A percentile compares a stretch with the other conserved stretches of the same genome.
Evolutionary conservation across 1,140 invertebrate species (phyloP).

Genomic region (Drosophila novamexicana): DNA sequence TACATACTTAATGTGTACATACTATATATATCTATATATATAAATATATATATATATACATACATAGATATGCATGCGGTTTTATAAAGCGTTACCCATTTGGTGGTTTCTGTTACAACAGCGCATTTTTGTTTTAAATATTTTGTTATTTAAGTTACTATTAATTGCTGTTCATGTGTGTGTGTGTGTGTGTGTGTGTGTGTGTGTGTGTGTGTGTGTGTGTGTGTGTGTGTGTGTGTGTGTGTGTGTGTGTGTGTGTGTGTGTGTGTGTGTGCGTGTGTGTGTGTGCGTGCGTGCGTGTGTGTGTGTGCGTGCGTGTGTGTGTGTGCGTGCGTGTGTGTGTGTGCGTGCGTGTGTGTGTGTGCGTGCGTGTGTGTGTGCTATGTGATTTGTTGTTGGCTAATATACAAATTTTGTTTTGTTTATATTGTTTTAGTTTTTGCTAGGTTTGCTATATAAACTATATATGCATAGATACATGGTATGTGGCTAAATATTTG

Average conservation of each 20-base stretch:
- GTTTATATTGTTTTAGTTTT: not conserved
- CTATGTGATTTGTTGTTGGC: conserved; percentile 15
- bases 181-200: conserved; percentile 7
- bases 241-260: conserved; percentile 15
- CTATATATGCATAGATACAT: conserved; percentile 4
- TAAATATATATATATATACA: conserved; percentile 8
- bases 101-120: conserved; percentile 80
- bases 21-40: not conserved
- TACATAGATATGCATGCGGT: conserved; percentile 11
- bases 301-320: conserved; percentile 7
- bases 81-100: conserved; percentile 78
- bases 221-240: conserved; percentile 17
- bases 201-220: conserved; percentile 2
- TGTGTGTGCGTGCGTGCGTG: conserved; percentile 12
- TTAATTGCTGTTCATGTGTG: conserved; percentile 1
- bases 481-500: conserved; percentile 13
- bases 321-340: conserved; percentile 11
- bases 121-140: conserved; percentile 54
- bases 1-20: not conserved
- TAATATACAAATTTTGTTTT: conserved; percentile 12
- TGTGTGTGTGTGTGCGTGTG: not conserved
- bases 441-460: conserved; percentile 10
- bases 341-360: conserved; percentile 5
- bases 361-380: conserved; percentile 10
- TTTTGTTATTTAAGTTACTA: conserved; percentile 26